phyloP scores from a whole-genome alignment of 2,797 vertebrate genomes.

The Xerus rutilus region DNA sequence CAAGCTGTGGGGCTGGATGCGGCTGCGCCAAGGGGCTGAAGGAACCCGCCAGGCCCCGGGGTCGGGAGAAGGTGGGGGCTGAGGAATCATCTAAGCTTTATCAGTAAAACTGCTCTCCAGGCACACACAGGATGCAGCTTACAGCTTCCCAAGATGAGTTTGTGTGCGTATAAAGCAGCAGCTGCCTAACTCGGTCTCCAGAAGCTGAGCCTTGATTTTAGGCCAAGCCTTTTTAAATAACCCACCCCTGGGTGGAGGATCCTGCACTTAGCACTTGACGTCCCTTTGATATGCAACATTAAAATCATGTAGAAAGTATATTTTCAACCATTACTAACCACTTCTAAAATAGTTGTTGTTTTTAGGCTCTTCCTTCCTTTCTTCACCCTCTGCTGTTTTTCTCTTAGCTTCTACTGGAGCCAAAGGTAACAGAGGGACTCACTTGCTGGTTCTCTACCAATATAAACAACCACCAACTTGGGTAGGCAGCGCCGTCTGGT shows the following conservation, averaged over 20 bases:
- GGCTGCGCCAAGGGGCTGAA: not conserved
- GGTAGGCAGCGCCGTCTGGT: not conserved
- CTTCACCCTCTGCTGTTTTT: slow-evolving; percentile 68
- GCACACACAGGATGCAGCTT: not conserved
- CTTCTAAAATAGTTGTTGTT: slow-evolving; percentile 72
- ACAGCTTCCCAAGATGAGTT: not conserved
- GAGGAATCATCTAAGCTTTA: not conserved
- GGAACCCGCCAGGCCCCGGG: not conserved
- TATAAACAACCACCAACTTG: not conserved
- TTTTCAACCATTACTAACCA: slow-evolving; percentile 60
- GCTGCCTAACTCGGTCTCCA: not conserved
- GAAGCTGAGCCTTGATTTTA: not conserved
- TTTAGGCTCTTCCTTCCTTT: slow-evolving; percentile 31
- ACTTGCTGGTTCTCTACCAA: slow-evolving; percentile 25
- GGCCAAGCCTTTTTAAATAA: not conserved
- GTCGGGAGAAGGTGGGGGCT: not conserved
- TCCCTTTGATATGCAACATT: not conserved
- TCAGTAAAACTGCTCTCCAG: not conserved
- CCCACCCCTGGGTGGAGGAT: not conserved
- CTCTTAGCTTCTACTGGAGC: not conserved
- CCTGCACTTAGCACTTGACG: not conserved
- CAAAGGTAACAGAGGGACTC: slow-evolving; percentile 58
- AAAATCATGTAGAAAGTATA: slow-evolving; percentile 61
- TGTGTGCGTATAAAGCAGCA: not conserved
- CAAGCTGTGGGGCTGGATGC: not conserved